Base-by-base conservation (phyloP, 2,888 invertebrate genomes). In the Nasonia oneida region DNA sequence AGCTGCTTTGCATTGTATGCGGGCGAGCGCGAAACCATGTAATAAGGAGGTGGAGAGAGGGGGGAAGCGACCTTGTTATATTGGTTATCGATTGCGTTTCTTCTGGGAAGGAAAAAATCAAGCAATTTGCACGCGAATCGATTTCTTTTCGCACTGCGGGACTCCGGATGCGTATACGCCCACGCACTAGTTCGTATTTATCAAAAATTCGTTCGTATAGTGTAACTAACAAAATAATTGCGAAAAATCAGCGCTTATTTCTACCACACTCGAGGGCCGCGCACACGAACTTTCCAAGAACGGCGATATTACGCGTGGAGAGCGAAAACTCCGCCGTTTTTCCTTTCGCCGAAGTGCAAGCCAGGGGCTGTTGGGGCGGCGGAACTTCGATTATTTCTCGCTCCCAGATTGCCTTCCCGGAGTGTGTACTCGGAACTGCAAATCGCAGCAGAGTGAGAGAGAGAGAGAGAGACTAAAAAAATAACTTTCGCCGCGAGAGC, bases 1-100 rank as follows among this genome's bases (percentile, higher is more conserved):
- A 92, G 91, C 92, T 91, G 89, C 89, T 93, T 92, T 92, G 91
- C 92, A 92, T 93, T 71, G 70, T 61, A 47, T 74, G 33, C 18
- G 53, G 53, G 75, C 18, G 53, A 53, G 53, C 39, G 42, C 10
- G 42, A 73, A 42, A 42, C 42, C 39, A 42, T 42, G 42, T 39
- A 42, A 42, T 73, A 73, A 39, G 75, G 33, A 23, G 29, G 18
- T 47, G 47, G 39, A 64, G 29, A 18, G 50, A 71, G 53, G 50
- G 90, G 90, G 90, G 18, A 89, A 90, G 89, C 90, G 90, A 90
- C 90, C 91, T 91, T 90, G 91, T 91, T 91, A 86, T 81, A 91
- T 91, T 90, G 90, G 87, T 83, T 90, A 91, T 91, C 90, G 91
- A 91, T 90, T 42, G 42, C 89, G 87, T 39, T 50, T 18, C 61